phyloP scores from a whole-genome alignment of 2,888 invertebrate genomes.

The Zygaena filipendulae region DNA sequence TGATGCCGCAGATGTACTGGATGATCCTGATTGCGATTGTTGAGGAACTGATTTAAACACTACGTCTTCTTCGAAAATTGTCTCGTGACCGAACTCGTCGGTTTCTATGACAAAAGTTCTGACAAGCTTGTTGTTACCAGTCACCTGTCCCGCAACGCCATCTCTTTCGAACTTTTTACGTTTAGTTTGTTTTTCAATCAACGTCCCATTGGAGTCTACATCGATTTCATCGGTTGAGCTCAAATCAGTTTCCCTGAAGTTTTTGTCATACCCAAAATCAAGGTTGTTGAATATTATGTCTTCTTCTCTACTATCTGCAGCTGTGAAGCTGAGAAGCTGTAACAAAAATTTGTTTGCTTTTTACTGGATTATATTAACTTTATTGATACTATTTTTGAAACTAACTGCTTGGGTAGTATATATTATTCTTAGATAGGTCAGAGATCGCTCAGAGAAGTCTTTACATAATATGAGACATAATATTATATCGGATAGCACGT shows the following conservation, averaged over 20 bases:
- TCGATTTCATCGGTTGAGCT: constrained; percentile 22
- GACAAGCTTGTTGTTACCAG: constrained; percentile 23
- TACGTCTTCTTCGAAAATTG: constrained; percentile 35
- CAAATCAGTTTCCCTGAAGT: constrained; percentile 20
- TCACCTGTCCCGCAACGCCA: constrained; percentile 12
- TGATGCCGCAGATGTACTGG: constrained; percentile 6
- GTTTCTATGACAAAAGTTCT: constrained; percentile 24
- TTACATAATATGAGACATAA: too few relatives aligned
- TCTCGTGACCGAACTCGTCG: constrained; percentile 30
- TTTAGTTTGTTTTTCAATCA: constrained; percentile 21
- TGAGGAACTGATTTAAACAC: constrained; percentile 24
- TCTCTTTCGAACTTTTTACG: constrained; percentile 22
- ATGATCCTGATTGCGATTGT: constrained; percentile 5
- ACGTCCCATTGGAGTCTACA: constrained; percentile 21
- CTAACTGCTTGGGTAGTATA: too few relatives aligned
- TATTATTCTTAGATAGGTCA: too few relatives aligned
- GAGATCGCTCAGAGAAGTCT: too few relatives aligned
- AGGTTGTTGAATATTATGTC: too few relatives aligned
- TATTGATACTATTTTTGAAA: too few relatives aligned
- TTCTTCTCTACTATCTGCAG: constrained; percentile 25
- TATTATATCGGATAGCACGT: too few relatives aligned
- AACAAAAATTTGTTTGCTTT: too few relatives aligned
- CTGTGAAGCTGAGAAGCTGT: too few relatives aligned
- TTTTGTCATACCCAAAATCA: constrained; percentile 15
- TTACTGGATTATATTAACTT: too few relatives aligned